These are phyloP conservation scores for Hetaerina titia DNA, from an alignment of 2,888 invertebrate genomes.

Conservation along the genomic window DNA sequence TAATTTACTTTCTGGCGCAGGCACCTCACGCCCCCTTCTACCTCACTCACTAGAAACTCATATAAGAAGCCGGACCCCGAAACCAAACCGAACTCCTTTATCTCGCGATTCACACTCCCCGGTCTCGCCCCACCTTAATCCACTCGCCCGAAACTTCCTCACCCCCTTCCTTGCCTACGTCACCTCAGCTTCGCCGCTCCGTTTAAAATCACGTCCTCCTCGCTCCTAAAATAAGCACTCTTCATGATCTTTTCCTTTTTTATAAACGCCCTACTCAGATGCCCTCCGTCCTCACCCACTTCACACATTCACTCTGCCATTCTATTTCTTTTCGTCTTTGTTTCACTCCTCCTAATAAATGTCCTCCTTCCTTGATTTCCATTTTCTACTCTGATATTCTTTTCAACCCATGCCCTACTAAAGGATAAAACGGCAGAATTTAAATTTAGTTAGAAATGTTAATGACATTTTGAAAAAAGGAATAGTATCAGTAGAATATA, in stretches of 20 bases:
- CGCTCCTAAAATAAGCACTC: slow-evolving; percentile 11
- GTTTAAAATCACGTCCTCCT: background rate
- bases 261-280: background rate
- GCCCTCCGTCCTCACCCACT: background rate
- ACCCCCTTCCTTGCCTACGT: background rate
- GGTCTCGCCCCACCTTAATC: background rate
- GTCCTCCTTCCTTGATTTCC: background rate
- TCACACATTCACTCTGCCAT: background rate
- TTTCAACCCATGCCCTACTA: background rate
- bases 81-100: background rate
- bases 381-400: background rate
- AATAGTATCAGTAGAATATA: no score
- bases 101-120: slow-evolving; percentile 37
- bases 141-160: no score
- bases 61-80: slow-evolving; percentile 11
- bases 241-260: background rate
- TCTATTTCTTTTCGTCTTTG: background rate
- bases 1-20: slow-evolving; percentile 25
- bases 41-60: background rate
- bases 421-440: background rate
- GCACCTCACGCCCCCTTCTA: background rate
- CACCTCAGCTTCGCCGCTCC: background rate
- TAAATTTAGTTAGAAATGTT: no score
- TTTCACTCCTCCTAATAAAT: background rate
- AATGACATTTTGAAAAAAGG: no score